Conservation (phyloP, 2,113 vertebrate genomes). For the human region DNA sequence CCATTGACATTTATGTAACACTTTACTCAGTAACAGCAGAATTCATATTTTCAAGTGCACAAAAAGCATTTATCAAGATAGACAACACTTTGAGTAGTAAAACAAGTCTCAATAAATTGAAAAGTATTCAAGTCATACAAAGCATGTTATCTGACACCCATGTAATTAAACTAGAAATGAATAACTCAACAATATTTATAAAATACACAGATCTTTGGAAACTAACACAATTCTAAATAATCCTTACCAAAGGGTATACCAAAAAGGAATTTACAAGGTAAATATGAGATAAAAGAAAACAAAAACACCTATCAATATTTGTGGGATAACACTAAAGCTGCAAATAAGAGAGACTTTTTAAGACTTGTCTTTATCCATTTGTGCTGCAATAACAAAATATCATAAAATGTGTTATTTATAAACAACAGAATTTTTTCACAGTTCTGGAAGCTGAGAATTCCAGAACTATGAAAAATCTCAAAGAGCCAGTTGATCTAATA, state of each 20-base stretch:
- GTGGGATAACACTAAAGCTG: neutral
- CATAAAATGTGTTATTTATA: neutral
- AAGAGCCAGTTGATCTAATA: no score
- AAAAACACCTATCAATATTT: neutral
- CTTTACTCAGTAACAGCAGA: neutral
- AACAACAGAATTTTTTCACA: neutral
- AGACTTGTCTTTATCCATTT: no score
- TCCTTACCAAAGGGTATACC: neutral
- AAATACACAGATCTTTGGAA: neutral
- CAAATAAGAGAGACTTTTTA: neutral
- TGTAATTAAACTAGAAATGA: neutral
- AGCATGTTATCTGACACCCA: neutral
- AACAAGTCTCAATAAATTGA: neutral
- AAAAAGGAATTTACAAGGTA: neutral
- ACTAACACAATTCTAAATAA: neutral
- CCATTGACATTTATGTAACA: neutral
- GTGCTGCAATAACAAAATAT: neutral
- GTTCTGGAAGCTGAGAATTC: neutral
- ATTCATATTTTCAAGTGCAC: neutral
- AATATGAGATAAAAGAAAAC: neutral
- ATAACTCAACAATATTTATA: neutral
- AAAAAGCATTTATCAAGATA: neutral
- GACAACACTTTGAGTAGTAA: neutral
- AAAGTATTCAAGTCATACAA: neutral
- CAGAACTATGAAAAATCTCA: neutral